Conservation (phyloP, 2,113 vertebrate species). For the Channa argus region DNA sequence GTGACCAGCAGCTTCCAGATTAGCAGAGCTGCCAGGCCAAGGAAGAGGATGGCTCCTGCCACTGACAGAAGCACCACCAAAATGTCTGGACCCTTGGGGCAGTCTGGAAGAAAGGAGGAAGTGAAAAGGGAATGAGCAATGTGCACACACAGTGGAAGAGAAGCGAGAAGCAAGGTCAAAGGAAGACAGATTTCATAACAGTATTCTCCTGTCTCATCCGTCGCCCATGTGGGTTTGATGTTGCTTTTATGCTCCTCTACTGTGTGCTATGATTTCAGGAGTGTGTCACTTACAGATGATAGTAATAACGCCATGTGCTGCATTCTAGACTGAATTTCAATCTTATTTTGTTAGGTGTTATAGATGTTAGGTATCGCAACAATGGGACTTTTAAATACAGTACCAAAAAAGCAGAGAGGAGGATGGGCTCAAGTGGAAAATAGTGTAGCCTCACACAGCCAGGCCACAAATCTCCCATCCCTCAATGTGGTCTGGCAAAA, state of each 20-base stretch:
- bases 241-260: not conserved
- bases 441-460: slow-evolving; percentile 30
- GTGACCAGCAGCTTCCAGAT: slow-evolving; percentile 98
- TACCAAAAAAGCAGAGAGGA: slow-evolving; percentile 10
- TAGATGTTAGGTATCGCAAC: not conserved
- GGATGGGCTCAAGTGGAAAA: slow-evolving; percentile 49
- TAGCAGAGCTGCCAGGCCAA: slow-evolving; percentile 90
- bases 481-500: slow-evolving; percentile 54
- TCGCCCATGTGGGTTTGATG: slow-evolving; percentile 2
- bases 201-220: slow-evolving; percentile 6
- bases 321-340: not conserved
- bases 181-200: slow-evolving; percentile 25
- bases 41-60: slow-evolving; percentile 92
- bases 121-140: slow-evolving; percentile 26
- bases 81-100: slow-evolving; percentile 91
- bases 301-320: not conserved
- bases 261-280: not conserved
- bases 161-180: not conserved
- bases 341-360: not conserved
- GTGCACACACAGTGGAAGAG: not conserved
- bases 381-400: not conserved
- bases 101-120: slow-evolving; percentile 82
- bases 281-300: not conserved
- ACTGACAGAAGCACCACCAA: slow-evolving; percentile 93
- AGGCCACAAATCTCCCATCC: slow-evolving; percentile 40